Evolutionary conservation across 1,140 invertebrate genomes (phyloP), one percentile per base, ranked within the genome.

Genomic region (Paramacrobiotus metropolitanus): DNA sequence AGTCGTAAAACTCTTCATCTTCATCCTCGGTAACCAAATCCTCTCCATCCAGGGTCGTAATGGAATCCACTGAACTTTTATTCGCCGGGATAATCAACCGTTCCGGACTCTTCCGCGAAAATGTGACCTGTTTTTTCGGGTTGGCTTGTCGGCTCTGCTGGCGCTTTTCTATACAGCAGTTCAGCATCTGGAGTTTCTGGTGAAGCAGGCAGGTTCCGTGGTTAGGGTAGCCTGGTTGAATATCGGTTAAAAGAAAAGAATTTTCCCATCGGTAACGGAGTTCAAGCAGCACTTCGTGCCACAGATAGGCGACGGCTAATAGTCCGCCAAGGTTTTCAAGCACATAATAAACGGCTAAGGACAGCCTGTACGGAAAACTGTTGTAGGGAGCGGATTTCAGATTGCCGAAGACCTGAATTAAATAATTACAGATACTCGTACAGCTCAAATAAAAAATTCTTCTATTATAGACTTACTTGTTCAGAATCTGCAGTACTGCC

Each of bases 111-210:
- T 9, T 24, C 4, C 15, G 15, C 48, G 15, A 9, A n/a, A n/a
- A n/a, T n/a, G n/a, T n/a, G n/a, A n/a, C n/a, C n/a, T n/a, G n/a
- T n/a, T n/a, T n/a, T n/a, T n/a, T n/a, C n/a, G n/a, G n/a, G n/a
- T n/a, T n/a, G 15, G 48, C 48, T 24, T 9, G 15, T 20, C 48
- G 48, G 28, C 48, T 24, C 4, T 15, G 15, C 28, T 55, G 15
- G 15, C 48, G 48, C 48, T 55, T 55, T 9, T 9, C 81, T 64
- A 96, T 91, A 71, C 93, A 98, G 70, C 87, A 90, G 71, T 97
- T 96, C 4, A 98, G 74, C 82, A 97, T 87, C 79, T 96, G 80
- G 21, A 95, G 76, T 70, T 95, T 97, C 74, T 95, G 91, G 75
- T 96, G 84, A 0, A 97, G 74, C n/a, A 95, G 75, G 72, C 88